Evolutionary conservation across 2,797 vertebrate species (phyloP).

Genomic region (Yasuhikotakia modesta): DNA sequence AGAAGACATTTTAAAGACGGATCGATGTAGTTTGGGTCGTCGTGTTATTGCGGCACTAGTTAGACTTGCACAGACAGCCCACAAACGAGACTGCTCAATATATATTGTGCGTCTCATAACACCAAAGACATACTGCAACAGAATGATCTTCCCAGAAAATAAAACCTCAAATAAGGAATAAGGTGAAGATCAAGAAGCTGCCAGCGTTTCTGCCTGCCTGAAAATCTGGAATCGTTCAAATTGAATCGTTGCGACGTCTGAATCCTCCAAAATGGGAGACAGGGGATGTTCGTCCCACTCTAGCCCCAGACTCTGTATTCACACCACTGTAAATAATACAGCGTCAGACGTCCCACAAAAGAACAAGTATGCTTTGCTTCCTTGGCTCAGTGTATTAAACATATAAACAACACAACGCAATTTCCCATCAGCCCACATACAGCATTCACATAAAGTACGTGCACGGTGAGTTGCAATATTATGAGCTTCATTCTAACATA

Average conservation of each 20-base stretch:
- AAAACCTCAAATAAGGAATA: background rate
- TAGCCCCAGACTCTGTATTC: background rate
- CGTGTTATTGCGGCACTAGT: constrained; percentile 32
- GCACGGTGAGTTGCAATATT: background rate
- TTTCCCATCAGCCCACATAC: background rate
- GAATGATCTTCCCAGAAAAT: background rate
- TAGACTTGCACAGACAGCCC: background rate
- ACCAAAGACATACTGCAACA: background rate
- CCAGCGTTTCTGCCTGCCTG: background rate
- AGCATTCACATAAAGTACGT: background rate
- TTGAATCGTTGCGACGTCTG: background rate
- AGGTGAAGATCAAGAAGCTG: background rate
- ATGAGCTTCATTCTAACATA: background rate
- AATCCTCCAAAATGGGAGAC: background rate
- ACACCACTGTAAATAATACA: constrained; percentile 29
- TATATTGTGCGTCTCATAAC: background rate
- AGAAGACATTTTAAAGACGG: background rate
- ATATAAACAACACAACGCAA: background rate
- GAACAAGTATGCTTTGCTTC: background rate
- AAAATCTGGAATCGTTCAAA: background rate
- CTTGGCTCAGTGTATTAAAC: background rate
- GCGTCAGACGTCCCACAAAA: constrained; percentile 22
- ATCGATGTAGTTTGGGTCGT: background rate
- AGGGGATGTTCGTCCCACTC: background rate
- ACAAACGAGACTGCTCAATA: background rate